These are phyloP conservation scores for Macropis europaea DNA, from an alignment of 2,888 invertebrate genomes.

Conservation along the genomic window DNA sequence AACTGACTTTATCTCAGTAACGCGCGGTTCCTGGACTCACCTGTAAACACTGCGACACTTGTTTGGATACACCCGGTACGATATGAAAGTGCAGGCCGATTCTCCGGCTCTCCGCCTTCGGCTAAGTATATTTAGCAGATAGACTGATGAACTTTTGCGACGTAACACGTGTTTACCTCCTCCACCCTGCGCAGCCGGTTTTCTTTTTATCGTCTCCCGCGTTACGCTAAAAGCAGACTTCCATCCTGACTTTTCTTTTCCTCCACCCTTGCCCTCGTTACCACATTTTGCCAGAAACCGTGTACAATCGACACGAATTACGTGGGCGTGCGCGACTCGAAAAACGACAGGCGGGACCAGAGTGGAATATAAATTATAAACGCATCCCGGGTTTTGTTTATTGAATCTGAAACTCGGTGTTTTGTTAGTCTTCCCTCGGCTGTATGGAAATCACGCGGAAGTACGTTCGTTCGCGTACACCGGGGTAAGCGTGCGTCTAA, in stretches of 20 bases:
- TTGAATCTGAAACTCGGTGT: slow-evolving; percentile 11
- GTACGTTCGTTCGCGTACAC: background rate
- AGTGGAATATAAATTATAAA: no score
- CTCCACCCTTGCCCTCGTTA: background rate
- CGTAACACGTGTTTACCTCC: slow-evolving; percentile 1
- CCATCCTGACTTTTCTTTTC: background rate
- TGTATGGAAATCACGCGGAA: slow-evolving; percentile 25
- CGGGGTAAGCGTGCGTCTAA: slow-evolving; percentile 16
- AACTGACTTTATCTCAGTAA: no score
- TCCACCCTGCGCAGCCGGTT: background rate
- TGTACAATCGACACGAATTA: no score
- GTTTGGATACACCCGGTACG: no score
- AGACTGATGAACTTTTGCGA: slow-evolving; percentile 44
- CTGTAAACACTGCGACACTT: no score
- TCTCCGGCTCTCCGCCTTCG: background rate
- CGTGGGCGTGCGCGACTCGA: no score
- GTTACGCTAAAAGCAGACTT: slow-evolving; percentile 29
- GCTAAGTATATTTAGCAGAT: slow-evolving; percentile 59
- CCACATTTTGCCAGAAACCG: slow-evolving; percentile 21
- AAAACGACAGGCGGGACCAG: no score
- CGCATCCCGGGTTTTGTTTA: no score
- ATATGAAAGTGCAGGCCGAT: slow-evolving; percentile 12
- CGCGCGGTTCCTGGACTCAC: no score
- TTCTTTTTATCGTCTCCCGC: background rate
- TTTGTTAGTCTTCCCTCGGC: slow-evolving; percentile 8